phyloP scores from a whole-genome alignment of 2,888 invertebrate genomes.

The Entomobrya proxima region DNA sequence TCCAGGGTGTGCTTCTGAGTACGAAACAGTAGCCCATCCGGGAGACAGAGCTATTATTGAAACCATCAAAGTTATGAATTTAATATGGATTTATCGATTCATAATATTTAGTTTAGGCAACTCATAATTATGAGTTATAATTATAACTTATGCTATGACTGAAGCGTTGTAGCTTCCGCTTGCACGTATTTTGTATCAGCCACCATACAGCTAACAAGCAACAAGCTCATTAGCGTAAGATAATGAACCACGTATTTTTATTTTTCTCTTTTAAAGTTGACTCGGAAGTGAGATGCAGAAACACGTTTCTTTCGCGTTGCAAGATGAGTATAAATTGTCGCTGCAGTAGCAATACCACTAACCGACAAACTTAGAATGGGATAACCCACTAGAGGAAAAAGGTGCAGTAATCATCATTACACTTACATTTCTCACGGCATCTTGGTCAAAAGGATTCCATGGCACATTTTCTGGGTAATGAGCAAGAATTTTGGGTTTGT shows the following conservation, averaged over 20 bases:
- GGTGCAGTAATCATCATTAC: slow-evolving; percentile 35
- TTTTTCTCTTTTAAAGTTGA: too few species aligned
- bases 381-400: background rate
- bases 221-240: background rate
- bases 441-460: slow-evolving; percentile 92
- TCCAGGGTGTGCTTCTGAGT: slow-evolving; percentile 93
- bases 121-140: too few species aligned
- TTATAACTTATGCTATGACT: too few species aligned
- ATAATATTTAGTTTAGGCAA: too few species aligned
- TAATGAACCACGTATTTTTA: background rate
- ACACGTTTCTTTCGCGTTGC: too few species aligned
- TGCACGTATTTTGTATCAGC: too few species aligned
- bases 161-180: too few species aligned
- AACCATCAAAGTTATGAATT: slow-evolving; percentile 47
- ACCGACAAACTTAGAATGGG: background rate
- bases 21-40: slow-evolving; percentile 94
- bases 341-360: too few species aligned
- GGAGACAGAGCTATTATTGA: slow-evolving; percentile 89
- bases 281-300: slow-evolving; percentile 31
- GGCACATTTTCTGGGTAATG: slow-evolving; percentile 95
- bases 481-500: slow-evolving; percentile 94
- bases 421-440: slow-evolving; percentile 96
- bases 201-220: too few species aligned
- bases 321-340: too few species aligned
- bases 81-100: too few species aligned